These are phyloP conservation scores for Drosophila neonasuta DNA, from an alignment of 2,888 invertebrate species.

Conservation along the genomic window DNA sequence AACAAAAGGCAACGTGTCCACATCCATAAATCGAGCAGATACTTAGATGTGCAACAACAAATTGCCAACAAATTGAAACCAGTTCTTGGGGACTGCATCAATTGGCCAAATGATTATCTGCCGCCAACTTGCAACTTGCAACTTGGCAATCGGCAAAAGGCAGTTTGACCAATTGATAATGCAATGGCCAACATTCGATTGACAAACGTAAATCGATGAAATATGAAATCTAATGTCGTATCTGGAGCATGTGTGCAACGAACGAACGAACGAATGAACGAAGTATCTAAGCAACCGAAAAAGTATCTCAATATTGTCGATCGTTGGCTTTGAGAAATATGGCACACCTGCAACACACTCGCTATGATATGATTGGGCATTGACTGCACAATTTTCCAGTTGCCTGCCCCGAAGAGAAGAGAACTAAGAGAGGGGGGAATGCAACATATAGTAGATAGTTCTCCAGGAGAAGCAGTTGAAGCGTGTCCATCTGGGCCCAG, in stretches of 20 bases:
- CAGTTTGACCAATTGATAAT: constrained; percentile 59
- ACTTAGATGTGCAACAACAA: constrained; percentile 45
- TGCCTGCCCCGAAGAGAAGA: constrained; percentile 46
- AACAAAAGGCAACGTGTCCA: constrained; percentile 65
- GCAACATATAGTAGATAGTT: constrained; percentile 19
- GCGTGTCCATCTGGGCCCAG: constrained; percentile 62
- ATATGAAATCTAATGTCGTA: constrained; percentile 52
- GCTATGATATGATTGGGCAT: constrained; percentile 42
- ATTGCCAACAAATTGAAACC: constrained; percentile 62
- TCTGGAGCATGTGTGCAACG: constrained; percentile 39
- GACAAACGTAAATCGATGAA: constrained; percentile 71
- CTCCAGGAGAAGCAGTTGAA: constrained; percentile 64
- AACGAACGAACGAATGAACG: too few relatives aligned
- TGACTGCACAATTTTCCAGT: constrained; percentile 72
- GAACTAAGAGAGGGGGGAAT: background rate
- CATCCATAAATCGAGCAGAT: constrained; percentile 21
- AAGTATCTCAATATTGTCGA: constrained; percentile 43
- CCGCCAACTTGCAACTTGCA: constrained; percentile 26
- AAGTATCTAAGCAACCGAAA: background rate
- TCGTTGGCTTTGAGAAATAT: constrained; percentile 50
- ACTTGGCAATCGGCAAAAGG: constrained; percentile 3
- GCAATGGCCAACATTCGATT: constrained; percentile 62
- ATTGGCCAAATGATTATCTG: constrained; percentile 63
- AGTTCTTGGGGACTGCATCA: constrained; percentile 66
- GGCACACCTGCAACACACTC: constrained; percentile 66